Conservation (phyloP, 92 coral and sea anemone genomes). For the Porites divaricata region DNA sequence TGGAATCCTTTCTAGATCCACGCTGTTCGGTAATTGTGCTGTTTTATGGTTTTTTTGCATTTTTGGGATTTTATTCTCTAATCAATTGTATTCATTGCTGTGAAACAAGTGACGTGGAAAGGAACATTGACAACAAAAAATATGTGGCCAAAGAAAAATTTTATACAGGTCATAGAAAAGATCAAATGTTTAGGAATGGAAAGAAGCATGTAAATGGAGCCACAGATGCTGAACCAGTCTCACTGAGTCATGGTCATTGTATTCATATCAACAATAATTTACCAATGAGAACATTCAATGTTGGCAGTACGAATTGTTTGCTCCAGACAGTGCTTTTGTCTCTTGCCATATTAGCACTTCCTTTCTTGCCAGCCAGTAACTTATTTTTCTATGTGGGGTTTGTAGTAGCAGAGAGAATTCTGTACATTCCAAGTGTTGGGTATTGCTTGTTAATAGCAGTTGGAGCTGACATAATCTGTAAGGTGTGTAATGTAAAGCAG, state of each 20-base stretch:
- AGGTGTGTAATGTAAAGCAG: conserved; percentile 39
- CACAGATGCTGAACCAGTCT: neutral
- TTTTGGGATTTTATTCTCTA: conserved; percentile 58
- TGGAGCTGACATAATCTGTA: conserved; percentile 74
- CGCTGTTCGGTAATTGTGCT: conserved; percentile 66
- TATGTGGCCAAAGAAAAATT: neutral
- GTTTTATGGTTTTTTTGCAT: conserved; percentile 65
- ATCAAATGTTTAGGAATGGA: neutral
- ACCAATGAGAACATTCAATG: conserved; percentile 24
- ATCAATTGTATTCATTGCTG: conserved; percentile 27
- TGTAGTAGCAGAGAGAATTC: conserved; percentile 94
- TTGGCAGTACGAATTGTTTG: neutral
- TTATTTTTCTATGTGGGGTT: conserved; percentile 98
- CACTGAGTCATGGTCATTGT: neutral
- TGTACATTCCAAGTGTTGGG: conserved; percentile 97
- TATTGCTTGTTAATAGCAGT: conserved; percentile 85
- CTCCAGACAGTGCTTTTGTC: conserved; percentile 61
- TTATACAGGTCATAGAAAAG: neutral
- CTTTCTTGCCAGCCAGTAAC: conserved; percentile 94
- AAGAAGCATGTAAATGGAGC: neutral
- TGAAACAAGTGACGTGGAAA: conserved; percentile 5
- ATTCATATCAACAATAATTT: conserved; percentile 23
- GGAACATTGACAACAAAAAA: neutral
- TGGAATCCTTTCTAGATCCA: conserved; percentile 73
- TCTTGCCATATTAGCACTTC: conserved; percentile 71